A percentile compares a stretch with the other conserved stretches of the same genome.
Conservation (phyloP, 2,113 vertebrate species). For the Neolamprologus toae region DNA sequence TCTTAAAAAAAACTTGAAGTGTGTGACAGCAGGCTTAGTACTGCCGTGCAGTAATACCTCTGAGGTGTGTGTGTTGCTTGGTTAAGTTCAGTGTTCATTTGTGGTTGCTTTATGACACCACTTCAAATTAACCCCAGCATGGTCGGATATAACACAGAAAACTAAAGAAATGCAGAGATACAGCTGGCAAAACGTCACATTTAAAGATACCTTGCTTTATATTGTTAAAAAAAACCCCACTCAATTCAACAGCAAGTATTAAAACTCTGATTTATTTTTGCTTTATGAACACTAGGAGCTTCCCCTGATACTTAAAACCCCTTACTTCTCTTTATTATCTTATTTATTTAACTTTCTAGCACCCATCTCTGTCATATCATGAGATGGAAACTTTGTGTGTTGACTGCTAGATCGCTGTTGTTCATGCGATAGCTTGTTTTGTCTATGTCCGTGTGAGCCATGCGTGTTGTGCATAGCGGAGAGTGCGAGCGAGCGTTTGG, state of each 20-base stretch:
- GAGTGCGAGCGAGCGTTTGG: conserved; percentile 29
- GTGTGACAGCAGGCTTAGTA: not conserved
- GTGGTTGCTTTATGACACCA: not conserved
- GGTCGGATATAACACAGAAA: not conserved
- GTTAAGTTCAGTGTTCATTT: not conserved
- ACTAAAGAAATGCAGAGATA: not conserved
- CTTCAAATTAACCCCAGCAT: not conserved
- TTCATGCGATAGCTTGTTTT: conserved; percentile 26
- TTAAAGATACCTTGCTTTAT: not conserved
- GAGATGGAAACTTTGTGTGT: not conserved
- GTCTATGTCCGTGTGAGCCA: conserved; percentile 10
- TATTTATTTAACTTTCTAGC: not conserved
- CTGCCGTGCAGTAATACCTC: not conserved
- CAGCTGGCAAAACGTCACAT: not conserved
- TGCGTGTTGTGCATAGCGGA: conserved; percentile 9
- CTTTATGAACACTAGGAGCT: not conserved
- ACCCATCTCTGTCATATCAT: not conserved
- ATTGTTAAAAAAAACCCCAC: fast-evolving
- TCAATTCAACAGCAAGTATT: not conserved
- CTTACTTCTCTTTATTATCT: not conserved
- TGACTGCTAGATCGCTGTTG: not conserved
- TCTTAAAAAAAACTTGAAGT: not conserved
- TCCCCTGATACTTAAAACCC: not conserved
- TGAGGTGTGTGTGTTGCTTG: not conserved
- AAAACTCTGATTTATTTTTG: not conserved